phyloP scores from a whole-genome alignment of 2,797 vertebrate genomes.

The Chrysolophus pictus region DNA sequence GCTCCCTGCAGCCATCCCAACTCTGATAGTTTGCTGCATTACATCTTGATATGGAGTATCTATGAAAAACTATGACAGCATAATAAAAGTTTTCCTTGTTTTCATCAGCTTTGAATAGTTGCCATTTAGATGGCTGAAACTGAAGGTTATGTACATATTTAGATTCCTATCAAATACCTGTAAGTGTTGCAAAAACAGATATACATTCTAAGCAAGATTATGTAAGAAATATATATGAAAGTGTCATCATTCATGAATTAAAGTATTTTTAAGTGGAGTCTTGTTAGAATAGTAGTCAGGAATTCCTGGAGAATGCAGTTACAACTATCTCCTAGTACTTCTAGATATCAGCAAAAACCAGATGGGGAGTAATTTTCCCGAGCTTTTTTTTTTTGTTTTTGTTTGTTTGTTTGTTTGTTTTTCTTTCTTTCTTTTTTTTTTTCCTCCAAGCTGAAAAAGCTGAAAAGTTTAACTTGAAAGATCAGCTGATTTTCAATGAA shows the following conservation, averaged over 20 bases:
- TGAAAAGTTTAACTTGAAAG: slow-evolving; percentile 46
- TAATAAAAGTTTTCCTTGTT: not conserved
- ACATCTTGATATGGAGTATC: no score
- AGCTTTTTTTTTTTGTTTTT: not conserved
- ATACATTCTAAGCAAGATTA: slow-evolving; percentile 28
- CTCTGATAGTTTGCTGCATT: no score
- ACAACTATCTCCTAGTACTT: slow-evolving; percentile 9
- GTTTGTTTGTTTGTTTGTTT: no score
- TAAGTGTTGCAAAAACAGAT: not conserved
- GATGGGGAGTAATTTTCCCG: slow-evolving; percentile 50
- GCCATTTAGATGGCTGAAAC: not conserved
- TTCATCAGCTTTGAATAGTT: slow-evolving; percentile 19
- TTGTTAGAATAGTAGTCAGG: slow-evolving; percentile 29
- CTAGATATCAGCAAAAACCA: slow-evolving; percentile 67
- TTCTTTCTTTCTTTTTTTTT: no score
- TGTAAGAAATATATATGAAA: slow-evolving; percentile 17
- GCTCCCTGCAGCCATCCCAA: no score
- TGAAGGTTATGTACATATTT: not conserved
- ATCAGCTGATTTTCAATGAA: slow-evolving; percentile 52
- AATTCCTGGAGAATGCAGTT: slow-evolving; percentile 56
- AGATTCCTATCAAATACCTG: slow-evolving; percentile 12
- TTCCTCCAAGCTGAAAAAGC: not conserved
- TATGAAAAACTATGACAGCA: no score
- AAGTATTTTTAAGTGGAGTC: slow-evolving; percentile 7
- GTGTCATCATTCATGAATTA: slow-evolving; percentile 31